A percentile compares a stretch with the other conserved stretches of the same genome.
Evolutionary conservation across 1,140 invertebrate species (phyloP).

Genomic region (Lethocerus indicus): DNA sequence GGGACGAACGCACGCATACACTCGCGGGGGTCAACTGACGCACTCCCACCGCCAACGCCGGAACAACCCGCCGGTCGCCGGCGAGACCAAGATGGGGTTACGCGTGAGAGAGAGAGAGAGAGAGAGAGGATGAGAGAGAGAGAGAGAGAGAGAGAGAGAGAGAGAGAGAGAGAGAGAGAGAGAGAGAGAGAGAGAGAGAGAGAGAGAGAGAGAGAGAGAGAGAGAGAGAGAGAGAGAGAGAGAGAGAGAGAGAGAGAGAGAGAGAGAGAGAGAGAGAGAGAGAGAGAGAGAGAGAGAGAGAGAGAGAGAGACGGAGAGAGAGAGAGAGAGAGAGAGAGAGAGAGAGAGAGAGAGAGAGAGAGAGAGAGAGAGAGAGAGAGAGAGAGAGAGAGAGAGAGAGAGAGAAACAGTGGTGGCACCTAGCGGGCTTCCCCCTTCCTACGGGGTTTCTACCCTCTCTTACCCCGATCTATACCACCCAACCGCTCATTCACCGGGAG

Average conservation of each 20-base stretch:
- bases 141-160: slow-evolving; percentile 5
- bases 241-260: slow-evolving; percentile 4
- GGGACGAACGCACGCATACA: no score
- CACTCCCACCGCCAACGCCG: no score
- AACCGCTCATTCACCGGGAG: no score
- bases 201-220: slow-evolving; percentile 7
- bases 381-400: slow-evolving; percentile 9
- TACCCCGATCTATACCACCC: no score
- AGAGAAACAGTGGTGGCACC: slow-evolving; percentile 1
- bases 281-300: slow-evolving; percentile 3
- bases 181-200: slow-evolving; percentile 2
- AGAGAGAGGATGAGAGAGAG: slow-evolving; percentile 2
- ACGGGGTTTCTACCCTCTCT: no score
- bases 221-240: slow-evolving; percentile 3
- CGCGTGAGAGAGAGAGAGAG: neutral
- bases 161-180: slow-evolving; percentile 3
- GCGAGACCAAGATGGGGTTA: no score
- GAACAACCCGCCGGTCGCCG: no score
- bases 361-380: slow-evolving; percentile 6
- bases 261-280: slow-evolving; percentile 6
- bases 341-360: slow-evolving; percentile 8
- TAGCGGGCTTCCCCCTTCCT: no score
- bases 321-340: slow-evolving; percentile 5
- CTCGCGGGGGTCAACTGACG: no score
- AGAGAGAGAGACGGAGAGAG: neutral